A percentile compares a stretch with the other conserved stretches of the same genome.
Conservation (phyloP, 53 echinoderm and acorn worm species). For the Crossaster papposus region DNA sequence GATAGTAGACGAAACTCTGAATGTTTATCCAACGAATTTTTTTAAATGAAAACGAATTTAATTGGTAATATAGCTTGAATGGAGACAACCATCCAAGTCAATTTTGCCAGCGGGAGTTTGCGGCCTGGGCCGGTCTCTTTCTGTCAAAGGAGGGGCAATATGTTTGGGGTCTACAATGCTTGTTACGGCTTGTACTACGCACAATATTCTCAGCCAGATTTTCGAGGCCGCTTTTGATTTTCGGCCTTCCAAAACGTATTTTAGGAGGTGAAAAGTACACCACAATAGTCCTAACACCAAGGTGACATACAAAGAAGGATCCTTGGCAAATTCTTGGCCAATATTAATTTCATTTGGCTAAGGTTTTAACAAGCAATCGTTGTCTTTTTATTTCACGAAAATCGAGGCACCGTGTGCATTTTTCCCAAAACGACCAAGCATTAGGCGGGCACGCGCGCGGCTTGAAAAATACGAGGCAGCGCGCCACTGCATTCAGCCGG, state of each 20-base stretch:
- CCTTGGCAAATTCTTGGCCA: not conserved
- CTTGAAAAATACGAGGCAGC: conserved; percentile 54
- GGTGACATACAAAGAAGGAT: not conserved
- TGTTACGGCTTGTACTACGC: conserved; percentile 24
- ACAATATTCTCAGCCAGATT: conserved; percentile 41
- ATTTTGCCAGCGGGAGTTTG: conserved; percentile 41
- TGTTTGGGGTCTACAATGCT: conserved; percentile 39
- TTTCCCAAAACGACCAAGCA: conserved; percentile 62
- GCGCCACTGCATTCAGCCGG: conserved; percentile 21
- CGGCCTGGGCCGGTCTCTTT: conserved; percentile 45
- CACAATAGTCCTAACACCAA: not conserved
- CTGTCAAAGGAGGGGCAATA: conserved; percentile 31
- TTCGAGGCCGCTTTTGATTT: conserved; percentile 42
- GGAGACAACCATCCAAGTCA: conserved; percentile 39
- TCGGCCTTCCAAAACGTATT: not conserved
- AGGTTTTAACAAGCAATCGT: conserved; percentile 42
- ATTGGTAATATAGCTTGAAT: conserved; percentile 39
- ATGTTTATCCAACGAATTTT: conserved; percentile 66
- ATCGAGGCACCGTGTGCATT: conserved; percentile 52
- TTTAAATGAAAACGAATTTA: conserved; percentile 54
- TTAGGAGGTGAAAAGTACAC: conserved; percentile 18
- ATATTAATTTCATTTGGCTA: conserved; percentile 3
- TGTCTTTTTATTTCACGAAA: conserved; percentile 59
- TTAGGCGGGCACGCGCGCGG: conserved; percentile 60
- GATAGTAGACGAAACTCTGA: conserved; percentile 28